Evolutionary conservation across 2,113 vertebrate genomes (phyloP).

Genomic region (Lethenteron reissneri): DNA sequence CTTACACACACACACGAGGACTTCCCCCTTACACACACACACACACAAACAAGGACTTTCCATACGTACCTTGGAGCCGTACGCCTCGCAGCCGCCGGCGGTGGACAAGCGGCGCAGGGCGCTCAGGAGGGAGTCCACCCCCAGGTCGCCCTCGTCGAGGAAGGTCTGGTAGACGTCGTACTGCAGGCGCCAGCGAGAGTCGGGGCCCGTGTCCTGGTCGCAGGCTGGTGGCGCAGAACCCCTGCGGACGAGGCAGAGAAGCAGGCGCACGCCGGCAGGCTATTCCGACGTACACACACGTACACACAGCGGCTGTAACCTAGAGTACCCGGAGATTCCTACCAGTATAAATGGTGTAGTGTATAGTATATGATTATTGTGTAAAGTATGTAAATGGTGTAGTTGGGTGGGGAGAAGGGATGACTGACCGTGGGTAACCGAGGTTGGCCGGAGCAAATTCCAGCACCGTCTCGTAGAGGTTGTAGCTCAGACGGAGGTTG

Average conservation of each 20-base stretch:
- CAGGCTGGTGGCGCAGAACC: conserved; percentile 28
- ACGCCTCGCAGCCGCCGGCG: too few species aligned
- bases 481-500: conserved; percentile 58
- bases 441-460: conserved; percentile 63
- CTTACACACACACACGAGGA: too few species aligned
- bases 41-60: too few species aligned
- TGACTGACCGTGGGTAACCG: conserved; percentile 41
- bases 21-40: too few species aligned
- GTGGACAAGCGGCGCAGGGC: conserved; percentile 18
- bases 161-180: conserved; percentile 79
- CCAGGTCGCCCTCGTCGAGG: conserved; percentile 47
- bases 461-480: conserved; percentile 43
- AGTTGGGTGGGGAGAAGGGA: too few species aligned
- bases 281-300: too few species aligned
- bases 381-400: too few species aligned
- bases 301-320: not conserved
- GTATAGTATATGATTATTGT: too few species aligned
- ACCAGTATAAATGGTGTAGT: not conserved
- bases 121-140: conserved; percentile 28
- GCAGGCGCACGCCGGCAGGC: too few species aligned
- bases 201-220: conserved; percentile 17
- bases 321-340: not conserved
- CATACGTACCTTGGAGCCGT: too few species aligned
- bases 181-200: conserved; percentile 36
- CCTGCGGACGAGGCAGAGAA: conserved; percentile 18